Percentiles rank a stretch among this genome's conserved stretches.
Conservation (phyloP, 2,888 invertebrate genomes). For the Clepsis dumicolana region DNA sequence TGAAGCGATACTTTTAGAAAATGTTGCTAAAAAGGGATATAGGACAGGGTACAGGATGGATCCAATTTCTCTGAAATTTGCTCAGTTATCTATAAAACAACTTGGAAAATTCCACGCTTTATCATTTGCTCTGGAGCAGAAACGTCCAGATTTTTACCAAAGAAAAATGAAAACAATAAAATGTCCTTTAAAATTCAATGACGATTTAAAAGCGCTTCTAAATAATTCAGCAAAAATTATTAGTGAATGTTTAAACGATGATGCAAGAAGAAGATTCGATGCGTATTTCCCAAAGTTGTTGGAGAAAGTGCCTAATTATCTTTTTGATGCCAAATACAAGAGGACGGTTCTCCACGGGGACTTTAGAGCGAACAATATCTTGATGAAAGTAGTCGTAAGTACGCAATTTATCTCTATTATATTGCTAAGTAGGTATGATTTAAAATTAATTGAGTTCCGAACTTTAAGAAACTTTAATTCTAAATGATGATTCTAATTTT, state of each 20-base stretch:
- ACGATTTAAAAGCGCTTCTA: constrained; percentile 52
- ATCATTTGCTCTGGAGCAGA: constrained; percentile 51
- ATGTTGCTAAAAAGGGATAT: constrained; percentile 54
- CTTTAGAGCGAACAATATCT: constrained; percentile 67
- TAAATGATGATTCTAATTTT: too few relatives aligned
- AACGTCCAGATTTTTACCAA: constrained; percentile 43
- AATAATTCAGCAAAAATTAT: constrained; percentile 46
- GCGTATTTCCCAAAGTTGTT: background rate
- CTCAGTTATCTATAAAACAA: constrained; percentile 51
- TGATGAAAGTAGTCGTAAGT: constrained; percentile 64
- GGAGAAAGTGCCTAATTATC: background rate
- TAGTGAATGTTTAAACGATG: constrained; percentile 15
- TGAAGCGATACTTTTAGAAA: constrained; percentile 53
- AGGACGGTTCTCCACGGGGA: constrained; percentile 68
- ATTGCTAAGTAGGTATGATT: too few relatives aligned
- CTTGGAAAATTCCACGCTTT: constrained; percentile 56
- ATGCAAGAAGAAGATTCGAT: background rate
- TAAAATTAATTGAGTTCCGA: too few relatives aligned
- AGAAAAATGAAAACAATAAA: constrained; percentile 51
- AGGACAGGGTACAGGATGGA: constrained; percentile 50
- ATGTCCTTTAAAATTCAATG: constrained; percentile 48
- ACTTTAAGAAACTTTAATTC: too few relatives aligned
- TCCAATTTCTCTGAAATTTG: constrained; percentile 51
- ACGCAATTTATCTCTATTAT: background rate
- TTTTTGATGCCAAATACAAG: constrained; percentile 35